Percentiles rank a stretch among this genome's conserved stretches.
Evolutionary conservation across 2,797 vertebrate genomes (phyloP).

Genomic region (Silurus lanzhouensis): DNA sequence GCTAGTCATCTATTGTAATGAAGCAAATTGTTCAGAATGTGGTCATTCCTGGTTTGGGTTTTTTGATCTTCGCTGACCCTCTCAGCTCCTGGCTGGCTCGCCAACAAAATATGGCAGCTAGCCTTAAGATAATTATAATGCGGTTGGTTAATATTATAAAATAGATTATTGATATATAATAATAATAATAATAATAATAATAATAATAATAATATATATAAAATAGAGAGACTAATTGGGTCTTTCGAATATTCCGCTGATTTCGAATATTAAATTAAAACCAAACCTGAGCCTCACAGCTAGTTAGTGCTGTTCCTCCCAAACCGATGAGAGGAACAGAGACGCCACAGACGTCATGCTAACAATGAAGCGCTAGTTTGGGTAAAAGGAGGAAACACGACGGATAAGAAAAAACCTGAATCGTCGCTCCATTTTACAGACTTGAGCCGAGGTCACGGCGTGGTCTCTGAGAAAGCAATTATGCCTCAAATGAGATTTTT

Average conservation of each 20-base stretch:
- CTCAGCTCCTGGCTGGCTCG: no score
- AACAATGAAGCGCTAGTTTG: neutral
- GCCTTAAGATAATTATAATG: neutral
- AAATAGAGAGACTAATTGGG: neutral
- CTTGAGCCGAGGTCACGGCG: conserved; percentile 36
- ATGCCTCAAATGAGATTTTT: conserved; percentile 38
- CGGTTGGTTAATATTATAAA: no score
- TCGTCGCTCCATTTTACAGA: conserved; percentile 21
- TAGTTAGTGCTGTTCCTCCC: neutral
- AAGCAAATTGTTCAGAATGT: neutral
- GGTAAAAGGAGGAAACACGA: neutral
- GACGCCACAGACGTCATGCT: neutral
- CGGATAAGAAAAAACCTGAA: neutral
- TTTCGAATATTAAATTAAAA: neutral
- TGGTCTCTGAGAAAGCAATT: conserved; percentile 41
- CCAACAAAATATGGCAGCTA: neutral
- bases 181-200: no score
- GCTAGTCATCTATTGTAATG: neutral
- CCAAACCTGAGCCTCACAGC: neutral
- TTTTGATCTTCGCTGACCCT: no score
- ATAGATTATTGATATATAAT: no score
- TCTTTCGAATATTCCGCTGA: neutral
- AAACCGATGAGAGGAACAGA: neutral
- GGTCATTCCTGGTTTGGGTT: no score
- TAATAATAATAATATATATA: no score